Percentiles rank a stretch among this genome's conserved stretches.
Conservation (phyloP, 2,797 vertebrate genomes). For the Phoxinus dragarum region DNA sequence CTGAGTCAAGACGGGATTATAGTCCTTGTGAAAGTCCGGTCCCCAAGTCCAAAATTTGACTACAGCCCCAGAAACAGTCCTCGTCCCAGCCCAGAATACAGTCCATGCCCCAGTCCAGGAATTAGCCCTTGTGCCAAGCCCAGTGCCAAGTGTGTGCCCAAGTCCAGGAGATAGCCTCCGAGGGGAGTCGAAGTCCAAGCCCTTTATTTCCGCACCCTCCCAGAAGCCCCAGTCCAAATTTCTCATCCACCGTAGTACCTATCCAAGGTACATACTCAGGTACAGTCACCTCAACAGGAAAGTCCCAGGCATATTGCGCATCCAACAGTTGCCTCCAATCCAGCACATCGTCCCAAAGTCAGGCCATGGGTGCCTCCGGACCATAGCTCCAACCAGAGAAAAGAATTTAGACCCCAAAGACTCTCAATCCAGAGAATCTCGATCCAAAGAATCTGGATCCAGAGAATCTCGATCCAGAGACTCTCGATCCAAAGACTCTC, state of each 20-base stretch:
- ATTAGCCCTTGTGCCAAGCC: slow-evolving; percentile 74
- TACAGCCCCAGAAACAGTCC: slow-evolving; percentile 74
- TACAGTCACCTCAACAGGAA: slow-evolving; percentile 50
- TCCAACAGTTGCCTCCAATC: slow-evolving; percentile 54
- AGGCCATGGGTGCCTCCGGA: slow-evolving; percentile 67
- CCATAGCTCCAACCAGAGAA: slow-evolving; percentile 57
- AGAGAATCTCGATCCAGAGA: slow-evolving; percentile 54
- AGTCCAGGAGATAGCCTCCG: slow-evolving; percentile 67
- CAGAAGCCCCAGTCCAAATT: slow-evolving; percentile 74
- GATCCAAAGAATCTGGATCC: slow-evolving; percentile 56
- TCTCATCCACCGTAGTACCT: slow-evolving; percentile 62
- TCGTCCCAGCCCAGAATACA: slow-evolving; percentile 74
- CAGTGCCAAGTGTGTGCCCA: slow-evolving; percentile 71
- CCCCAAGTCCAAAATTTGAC: slow-evolving; percentile 78
- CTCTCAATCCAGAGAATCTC: slow-evolving; percentile 26
- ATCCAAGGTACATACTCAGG: slow-evolving; percentile 49
- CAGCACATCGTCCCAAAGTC: slow-evolving; percentile 66
- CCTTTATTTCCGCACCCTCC: slow-evolving; percentile 60
- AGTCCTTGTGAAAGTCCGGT: slow-evolving; percentile 76
- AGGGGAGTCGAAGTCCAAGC: slow-evolving; percentile 64
- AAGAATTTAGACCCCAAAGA: slow-evolving; percentile 12
- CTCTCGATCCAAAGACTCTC: slow-evolving; percentile 56
- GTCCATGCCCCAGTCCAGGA: slow-evolving; percentile 76
- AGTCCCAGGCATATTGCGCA: slow-evolving; percentile 58
- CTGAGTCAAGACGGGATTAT: slow-evolving; percentile 78